Evolutionary conservation across 2,888 invertebrate species (phyloP), one percentile per base, ranked within the genome.

Genomic region (Thera obeliscata): DNA sequence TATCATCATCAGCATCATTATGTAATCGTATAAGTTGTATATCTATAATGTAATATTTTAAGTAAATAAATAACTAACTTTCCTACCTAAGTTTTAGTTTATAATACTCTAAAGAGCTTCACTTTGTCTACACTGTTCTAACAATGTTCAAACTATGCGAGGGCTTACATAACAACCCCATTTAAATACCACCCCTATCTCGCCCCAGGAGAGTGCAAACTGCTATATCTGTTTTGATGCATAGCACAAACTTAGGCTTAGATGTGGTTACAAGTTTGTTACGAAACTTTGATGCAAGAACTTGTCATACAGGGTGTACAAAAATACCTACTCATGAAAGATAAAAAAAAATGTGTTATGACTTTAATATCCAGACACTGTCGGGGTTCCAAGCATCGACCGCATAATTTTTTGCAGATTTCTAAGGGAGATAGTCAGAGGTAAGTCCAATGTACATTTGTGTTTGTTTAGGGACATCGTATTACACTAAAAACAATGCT

Each of bases 171-270:
- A 52, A 8, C 22, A 36, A 9, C 33, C 7, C 33, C 61, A 55
- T n/a, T 61, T 8, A 55, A 61, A 55, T 55, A 36, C n/a, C 35
- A 35, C 33, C 35, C 33, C 5, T 61, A 55, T 55, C 6, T 46
- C 61, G 35, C 12, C 8, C 2, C 4, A n/a, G 11, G 35, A 61
- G 46, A 55, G 46, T 61, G 12, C n/a, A 60, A 41, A 52, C 6
- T 60, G 49, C 12, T 2, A 41, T 55, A 55, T 0, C 12, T n/a
- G 9, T 61, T 55, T 61, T 52, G 54, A 54, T 56, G 46, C 36
- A 61, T 58, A 61, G 54, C 43, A 46, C 35, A 41, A 54, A 61
- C 60, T 46, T 58, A 11, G 35, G 43, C 61, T 61, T 54, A 61
- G 52, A 52, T 43, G 61, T 46, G 55, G 61, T 55, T 49, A 56